Evolutionary conservation across 2,888 invertebrate genomes (phyloP).

Genomic region (Acleris sparsana): DNA sequence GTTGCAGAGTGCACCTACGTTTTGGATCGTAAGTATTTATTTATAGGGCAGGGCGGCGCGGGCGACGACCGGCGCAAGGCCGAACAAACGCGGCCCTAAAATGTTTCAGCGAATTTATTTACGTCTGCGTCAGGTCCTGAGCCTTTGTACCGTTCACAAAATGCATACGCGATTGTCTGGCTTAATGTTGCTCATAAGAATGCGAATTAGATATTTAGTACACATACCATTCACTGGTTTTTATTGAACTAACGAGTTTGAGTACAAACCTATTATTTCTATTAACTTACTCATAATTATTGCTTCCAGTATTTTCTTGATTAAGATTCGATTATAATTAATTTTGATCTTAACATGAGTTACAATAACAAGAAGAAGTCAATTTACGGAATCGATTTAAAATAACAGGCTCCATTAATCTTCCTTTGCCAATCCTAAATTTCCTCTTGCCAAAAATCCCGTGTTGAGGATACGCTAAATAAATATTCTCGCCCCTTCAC

Average conservation of each 20-base stretch:
- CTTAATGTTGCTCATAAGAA: conserved; percentile 20
- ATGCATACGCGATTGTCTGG: conserved; percentile 30
- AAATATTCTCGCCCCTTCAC: conserved; percentile 52
- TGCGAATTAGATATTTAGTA: conserved; percentile 5
- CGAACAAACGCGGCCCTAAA: conserved; percentile 44
- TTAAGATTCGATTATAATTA: not conserved
- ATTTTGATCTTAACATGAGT: not conserved
- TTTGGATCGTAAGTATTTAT: conserved; percentile 71
- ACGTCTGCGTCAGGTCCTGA: conserved; percentile 32
- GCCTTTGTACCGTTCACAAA: conserved; percentile 33
- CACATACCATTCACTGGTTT: too few relatives aligned
- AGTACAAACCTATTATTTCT: too few relatives aligned
- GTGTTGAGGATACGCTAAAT: conserved; percentile 52
- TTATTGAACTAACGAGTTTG: too few relatives aligned
- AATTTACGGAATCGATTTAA: conserved; percentile 2
- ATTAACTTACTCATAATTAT: too few relatives aligned
- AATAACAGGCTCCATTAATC: conserved; percentile 15
- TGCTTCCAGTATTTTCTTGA: too few relatives aligned
- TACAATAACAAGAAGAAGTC: not conserved
- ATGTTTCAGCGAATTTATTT: conserved; percentile 36
- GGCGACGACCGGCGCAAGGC: conserved; percentile 51
- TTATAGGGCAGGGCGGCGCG: conserved; percentile 63
- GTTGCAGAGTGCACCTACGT: conserved; percentile 63
- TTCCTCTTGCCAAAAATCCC: conserved; percentile 45
- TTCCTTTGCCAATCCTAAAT: conserved; percentile 14